Evolutionary conservation across 2,888 invertebrate genomes (phyloP).

Genomic region (Drosophila ezoana): DNA sequence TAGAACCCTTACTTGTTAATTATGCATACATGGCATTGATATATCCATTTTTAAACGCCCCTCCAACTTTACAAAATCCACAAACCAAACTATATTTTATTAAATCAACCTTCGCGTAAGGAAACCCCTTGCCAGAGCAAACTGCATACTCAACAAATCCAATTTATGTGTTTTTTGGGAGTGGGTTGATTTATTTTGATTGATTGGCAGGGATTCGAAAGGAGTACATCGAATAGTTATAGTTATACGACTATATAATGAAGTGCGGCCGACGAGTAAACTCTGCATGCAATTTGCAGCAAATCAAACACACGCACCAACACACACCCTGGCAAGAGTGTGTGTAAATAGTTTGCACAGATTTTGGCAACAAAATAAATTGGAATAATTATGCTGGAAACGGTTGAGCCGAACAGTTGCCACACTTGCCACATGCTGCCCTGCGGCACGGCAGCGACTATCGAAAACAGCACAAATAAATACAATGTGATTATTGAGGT

Average conservation of each 20-base stretch:
- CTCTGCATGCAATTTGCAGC: slow-evolving; percentile 63
- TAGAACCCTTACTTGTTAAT: too few relatives aligned
- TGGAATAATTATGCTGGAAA: slow-evolving; percentile 70
- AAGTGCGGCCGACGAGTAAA: slow-evolving; percentile 62
- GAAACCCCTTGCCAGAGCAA: slow-evolving; percentile 32
- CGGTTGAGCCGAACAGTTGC: slow-evolving; percentile 28
- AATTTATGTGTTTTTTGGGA: slow-evolving; percentile 36
- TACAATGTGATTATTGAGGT: slow-evolving; percentile 75
- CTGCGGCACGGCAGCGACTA: slow-evolving; percentile 45
- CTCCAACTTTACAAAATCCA: background rate
- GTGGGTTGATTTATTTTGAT: slow-evolving; percentile 43
- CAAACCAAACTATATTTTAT: slow-evolving; percentile 11
- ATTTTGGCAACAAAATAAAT: slow-evolving; percentile 74
- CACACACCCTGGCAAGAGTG: slow-evolving; percentile 4
- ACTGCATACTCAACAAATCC: slow-evolving; percentile 52
- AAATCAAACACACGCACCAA: slow-evolving; percentile 43
- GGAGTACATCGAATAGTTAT: slow-evolving; percentile 33
- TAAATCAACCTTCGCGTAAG: background rate
- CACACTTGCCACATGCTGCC: slow-evolving; percentile 26
- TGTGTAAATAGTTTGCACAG: slow-evolving; percentile 62
- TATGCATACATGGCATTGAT: too few relatives aligned
- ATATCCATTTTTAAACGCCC: background rate
- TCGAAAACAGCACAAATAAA: slow-evolving; percentile 68
- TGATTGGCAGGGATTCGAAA: slow-evolving; percentile 38
- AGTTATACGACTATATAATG: slow-evolving; percentile 56